Percentiles rank a stretch among this genome's conserved stretches.
Conservation (phyloP, 2,797 vertebrate species). For the Morus bassanus region DNA sequence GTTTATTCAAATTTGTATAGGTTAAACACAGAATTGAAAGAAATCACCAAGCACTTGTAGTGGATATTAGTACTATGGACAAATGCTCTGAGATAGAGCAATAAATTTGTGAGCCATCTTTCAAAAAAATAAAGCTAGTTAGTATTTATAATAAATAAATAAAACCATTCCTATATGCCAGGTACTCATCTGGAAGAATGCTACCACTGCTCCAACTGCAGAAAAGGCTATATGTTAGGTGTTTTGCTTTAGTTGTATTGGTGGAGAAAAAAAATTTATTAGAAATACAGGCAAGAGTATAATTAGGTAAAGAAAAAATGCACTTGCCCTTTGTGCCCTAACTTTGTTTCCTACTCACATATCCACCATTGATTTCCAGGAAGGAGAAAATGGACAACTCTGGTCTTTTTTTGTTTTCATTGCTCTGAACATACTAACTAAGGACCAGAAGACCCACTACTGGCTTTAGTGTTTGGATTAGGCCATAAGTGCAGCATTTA, state of each 20-base stretch:
- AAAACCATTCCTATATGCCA: not conserved
- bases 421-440: not conserved
- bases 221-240: not conserved
- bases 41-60: not conserved
- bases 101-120: not conserved
- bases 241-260: slow-evolving; percentile 2
- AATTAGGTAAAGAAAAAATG: slow-evolving; percentile 46
- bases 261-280: not conserved
- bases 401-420: not conserved
- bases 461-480: not conserved
- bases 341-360: not conserved
- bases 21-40: not conserved
- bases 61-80: not conserved
- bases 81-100: not conserved
- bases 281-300: slow-evolving; percentile 39
- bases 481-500: not conserved
- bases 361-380: not conserved
- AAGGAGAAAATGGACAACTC: not conserved
- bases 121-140: not conserved
- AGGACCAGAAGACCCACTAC: not conserved
- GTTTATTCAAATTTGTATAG: not conserved
- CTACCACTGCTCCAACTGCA: not conserved
- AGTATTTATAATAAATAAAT: not conserved
- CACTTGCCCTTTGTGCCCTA: not conserved
- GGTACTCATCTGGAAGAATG: not conserved